Evolutionary conservation across 2,797 vertebrate genomes (phyloP).

Genomic region (Microctenopoma stevenorrisi): DNA sequence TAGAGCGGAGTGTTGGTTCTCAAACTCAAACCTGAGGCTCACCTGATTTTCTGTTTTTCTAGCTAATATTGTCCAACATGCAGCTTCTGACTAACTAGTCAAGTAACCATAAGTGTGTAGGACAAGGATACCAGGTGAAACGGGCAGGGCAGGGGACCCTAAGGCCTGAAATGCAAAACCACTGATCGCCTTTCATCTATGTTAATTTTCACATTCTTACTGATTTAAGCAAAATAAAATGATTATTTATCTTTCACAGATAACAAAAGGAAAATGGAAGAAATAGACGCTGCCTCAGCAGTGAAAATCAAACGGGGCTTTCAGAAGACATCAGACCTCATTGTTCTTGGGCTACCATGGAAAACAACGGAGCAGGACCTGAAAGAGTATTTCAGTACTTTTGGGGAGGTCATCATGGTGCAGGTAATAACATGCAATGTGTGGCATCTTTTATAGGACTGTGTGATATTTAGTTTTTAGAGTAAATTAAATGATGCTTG

Average conservation of each 20-base stretch:
- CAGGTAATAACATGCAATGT: constrained; percentile 85
- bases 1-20: no score
- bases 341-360: constrained; percentile 97
- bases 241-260: constrained; percentile 77
- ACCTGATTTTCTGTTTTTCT: no score
- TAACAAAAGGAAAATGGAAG: constrained; percentile 99
- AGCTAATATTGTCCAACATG: no score
- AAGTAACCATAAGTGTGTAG: no score
- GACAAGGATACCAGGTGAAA: no score
- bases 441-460: no score
- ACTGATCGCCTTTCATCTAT: neutral
- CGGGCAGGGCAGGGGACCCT: no score
- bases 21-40: no score
- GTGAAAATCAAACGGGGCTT: constrained; percentile 97
- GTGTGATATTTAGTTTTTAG: no score
- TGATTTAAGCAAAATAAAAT: neutral
- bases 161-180: neutral
- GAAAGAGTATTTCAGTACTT: constrained; percentile 97
- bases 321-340: constrained; percentile 97
- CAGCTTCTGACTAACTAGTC: no score
- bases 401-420: constrained; percentile 99
- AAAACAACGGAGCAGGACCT: constrained; percentile 98
- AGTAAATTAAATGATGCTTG: neutral
- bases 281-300: constrained; percentile 96
- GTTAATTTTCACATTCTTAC: neutral